Percentiles rank a stretch among this genome's conserved stretches.
phyloP scores from a whole-genome alignment of 2,888 invertebrate genomes.

The Pollenia amentaria region DNA sequence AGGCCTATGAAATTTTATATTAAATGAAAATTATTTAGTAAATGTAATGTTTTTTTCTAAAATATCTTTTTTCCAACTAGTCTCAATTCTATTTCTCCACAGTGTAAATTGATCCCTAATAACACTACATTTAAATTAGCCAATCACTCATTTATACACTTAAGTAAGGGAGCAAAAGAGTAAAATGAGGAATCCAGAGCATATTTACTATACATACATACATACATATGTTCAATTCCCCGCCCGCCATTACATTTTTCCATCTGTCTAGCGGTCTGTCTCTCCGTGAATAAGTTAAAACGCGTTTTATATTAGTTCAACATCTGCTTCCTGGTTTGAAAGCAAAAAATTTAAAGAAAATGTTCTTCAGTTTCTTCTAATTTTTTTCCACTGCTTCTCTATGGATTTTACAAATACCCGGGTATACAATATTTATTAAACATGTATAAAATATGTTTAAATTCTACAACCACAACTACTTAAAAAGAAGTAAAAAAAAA shows the following conservation, averaged over 20 bases:
- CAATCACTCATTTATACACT: constrained; percentile 44
- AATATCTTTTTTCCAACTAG: too few species aligned
- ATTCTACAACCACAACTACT: constrained; percentile 41
- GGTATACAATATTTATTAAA: constrained; percentile 44
- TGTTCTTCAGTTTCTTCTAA: constrained; percentile 41
- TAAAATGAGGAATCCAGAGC: neutral
- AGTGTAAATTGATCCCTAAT: constrained; percentile 26
- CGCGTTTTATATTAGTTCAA: constrained; percentile 69
- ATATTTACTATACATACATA: constrained; percentile 7
- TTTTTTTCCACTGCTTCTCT: constrained; percentile 23
- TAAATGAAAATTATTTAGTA: too few species aligned
- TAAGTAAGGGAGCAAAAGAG: constrained; percentile 25
- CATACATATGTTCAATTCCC: neutral
- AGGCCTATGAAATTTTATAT: too few species aligned
- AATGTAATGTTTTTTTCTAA: too few species aligned
- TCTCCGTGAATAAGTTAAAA: constrained; percentile 39
- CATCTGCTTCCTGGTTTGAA: constrained; percentile 73
- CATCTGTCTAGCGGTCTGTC: constrained; percentile 9
- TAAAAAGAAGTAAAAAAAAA: constrained; percentile 3
- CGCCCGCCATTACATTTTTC: neutral
- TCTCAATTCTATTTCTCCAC: neutral
- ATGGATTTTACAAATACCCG: constrained; percentile 43
- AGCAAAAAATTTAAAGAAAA: constrained; percentile 5
- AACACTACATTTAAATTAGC: constrained; percentile 37
- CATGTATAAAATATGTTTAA: constrained; percentile 51